A percentile compares a stretch with the other conserved stretches of the same genome.
Conservation (phyloP, 2,113 vertebrate species). For the Harpagus bidentatus region DNA sequence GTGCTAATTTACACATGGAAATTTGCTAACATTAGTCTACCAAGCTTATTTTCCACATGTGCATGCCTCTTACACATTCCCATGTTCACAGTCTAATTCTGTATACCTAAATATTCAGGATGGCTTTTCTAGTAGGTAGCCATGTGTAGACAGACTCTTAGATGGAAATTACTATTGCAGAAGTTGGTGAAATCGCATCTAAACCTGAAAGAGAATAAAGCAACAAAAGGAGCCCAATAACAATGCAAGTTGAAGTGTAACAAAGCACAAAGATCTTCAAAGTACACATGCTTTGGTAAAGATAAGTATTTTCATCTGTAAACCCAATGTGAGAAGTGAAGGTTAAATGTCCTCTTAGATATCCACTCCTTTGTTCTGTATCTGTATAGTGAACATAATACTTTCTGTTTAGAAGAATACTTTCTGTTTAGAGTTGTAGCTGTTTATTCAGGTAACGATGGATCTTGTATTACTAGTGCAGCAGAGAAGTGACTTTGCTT, state of each 20-base stretch:
- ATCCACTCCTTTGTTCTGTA: not conserved
- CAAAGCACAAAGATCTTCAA: not conserved
- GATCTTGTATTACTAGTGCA: not conserved
- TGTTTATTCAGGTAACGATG: not conserved
- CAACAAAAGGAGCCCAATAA: not conserved
- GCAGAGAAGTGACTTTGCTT: not conserved
- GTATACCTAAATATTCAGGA: not conserved
- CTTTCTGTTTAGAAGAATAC: not conserved
- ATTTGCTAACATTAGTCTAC: not conserved
- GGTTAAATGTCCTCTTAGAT: not conserved
- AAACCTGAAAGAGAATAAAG: not conserved
- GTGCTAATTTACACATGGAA: not conserved
- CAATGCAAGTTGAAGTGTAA: not conserved
- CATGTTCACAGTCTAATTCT: no score
- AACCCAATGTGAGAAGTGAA: not conserved
- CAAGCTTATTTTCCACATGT: not conserved
- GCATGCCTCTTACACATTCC: not conserved
- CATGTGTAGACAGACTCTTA: not conserved
- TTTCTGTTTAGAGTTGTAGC: not conserved
- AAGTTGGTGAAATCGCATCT: not conserved
- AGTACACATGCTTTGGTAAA: not conserved
- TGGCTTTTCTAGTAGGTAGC: not conserved
- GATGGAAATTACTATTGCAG: not conserved
- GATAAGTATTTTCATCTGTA: not conserved
- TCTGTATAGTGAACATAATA: not conserved